These are phyloP conservation scores for Macquaria australasica DNA, from an alignment of 2,113 vertebrate genomes.

Conservation along the genomic window DNA sequence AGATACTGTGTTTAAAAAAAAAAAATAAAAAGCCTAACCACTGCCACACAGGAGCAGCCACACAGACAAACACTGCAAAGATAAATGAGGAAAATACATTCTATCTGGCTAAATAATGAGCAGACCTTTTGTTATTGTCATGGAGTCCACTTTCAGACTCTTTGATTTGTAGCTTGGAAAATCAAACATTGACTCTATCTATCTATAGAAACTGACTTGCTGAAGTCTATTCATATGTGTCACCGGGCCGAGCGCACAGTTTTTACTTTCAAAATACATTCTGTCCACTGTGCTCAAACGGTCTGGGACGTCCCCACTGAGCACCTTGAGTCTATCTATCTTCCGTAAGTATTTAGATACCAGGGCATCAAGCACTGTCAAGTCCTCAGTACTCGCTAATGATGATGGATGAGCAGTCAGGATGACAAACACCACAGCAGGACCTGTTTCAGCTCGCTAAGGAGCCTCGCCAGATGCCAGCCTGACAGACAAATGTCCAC, in stretches of 20 bases:
- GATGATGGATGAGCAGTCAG: slow-evolving; percentile 82
- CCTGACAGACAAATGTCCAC: slow-evolving; percentile 70
- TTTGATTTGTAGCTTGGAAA: slow-evolving; percentile 45
- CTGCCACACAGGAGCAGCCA: slow-evolving; percentile 28
- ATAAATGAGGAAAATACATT: slow-evolving; percentile 46
- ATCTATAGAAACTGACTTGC: slow-evolving; percentile 19
- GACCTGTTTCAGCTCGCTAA: slow-evolving; percentile 76
- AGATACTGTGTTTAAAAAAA: slow-evolving; percentile 5
- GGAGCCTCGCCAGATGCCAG: slow-evolving; percentile 75
- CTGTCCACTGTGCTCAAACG: neutral
- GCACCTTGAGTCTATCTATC: slow-evolving; percentile 71
- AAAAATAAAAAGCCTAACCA: neutral
- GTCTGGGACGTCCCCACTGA: slow-evolving; percentile 35
- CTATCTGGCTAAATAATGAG: slow-evolving; percentile 34
- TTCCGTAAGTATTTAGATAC: slow-evolving; percentile 76
- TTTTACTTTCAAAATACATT: slow-evolving; percentile 1
- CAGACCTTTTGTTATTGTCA: slow-evolving; percentile 52
- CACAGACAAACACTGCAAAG: slow-evolving; percentile 36
- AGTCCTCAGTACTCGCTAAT: slow-evolving; percentile 73
- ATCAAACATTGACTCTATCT: slow-evolving; percentile 51
- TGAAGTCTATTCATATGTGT: slow-evolving; percentile 15
- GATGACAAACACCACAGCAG: slow-evolving; percentile 78
- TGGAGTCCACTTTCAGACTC: slow-evolving; percentile 41
- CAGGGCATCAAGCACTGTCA: slow-evolving; percentile 65
- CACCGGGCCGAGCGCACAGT: neutral